These are phyloP conservation scores for Beroe ovata DNA, from an alignment of 37 sponge, comb jelly and placozoan genomes.

Conservation along the genomic window DNA sequence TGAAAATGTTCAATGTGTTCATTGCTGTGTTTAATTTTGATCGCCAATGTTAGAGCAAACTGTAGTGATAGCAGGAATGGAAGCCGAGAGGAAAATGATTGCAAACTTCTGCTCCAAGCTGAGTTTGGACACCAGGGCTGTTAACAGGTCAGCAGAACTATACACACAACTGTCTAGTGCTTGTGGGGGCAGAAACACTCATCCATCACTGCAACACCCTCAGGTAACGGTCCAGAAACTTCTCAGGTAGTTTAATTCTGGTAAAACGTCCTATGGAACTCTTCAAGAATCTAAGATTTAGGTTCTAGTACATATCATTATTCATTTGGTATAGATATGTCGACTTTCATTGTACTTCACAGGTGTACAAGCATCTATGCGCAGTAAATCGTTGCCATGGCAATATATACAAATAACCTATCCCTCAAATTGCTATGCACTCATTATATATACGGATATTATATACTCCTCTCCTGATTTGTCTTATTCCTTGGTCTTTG, in stretches of 20 bases:
- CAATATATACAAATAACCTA: background rate
- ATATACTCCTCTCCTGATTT: too few relatives aligned
- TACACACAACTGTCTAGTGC: constrained; percentile 49
- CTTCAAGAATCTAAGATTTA: too few relatives aligned
- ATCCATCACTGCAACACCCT: constrained; percentile 59
- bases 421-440: background rate
- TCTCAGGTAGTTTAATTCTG: background rate
- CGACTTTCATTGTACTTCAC: too few relatives aligned
- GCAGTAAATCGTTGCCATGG: background rate
- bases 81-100: constrained; percentile 51
- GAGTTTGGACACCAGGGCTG: background rate
- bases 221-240: background rate
- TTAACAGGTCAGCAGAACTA: constrained; percentile 16
- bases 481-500: too few relatives aligned
- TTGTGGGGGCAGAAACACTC: background rate
- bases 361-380: too few relatives aligned
- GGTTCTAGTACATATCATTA: too few relatives aligned
- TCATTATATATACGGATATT: too few relatives aligned
- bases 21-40: too few relatives aligned
- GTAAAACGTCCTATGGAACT: too few relatives aligned
- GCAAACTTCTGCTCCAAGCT: constrained; percentile 24
- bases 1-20: too few relatives aligned
- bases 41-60: too few relatives aligned
- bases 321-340: too few relatives aligned
- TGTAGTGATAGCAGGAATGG: constrained; percentile 8